These are phyloP conservation scores for Conopomorpha cramerella DNA, from an alignment of 1,140 invertebrate species.

Conservation along the genomic window DNA sequence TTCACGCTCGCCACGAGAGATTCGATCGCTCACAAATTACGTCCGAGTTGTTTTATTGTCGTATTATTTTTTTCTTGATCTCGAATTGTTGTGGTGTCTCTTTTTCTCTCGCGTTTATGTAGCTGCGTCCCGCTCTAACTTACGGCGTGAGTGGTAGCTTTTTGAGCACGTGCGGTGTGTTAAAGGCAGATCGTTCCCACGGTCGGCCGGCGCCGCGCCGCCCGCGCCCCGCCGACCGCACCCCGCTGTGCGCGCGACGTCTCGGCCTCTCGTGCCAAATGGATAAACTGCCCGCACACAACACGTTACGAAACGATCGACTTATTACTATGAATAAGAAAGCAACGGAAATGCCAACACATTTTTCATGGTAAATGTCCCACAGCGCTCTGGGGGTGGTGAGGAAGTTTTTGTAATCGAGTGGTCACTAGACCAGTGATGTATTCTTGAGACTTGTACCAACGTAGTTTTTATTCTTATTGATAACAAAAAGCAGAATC, in stretches of 20 bases:
- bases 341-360: conserved; percentile 26
- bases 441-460: too few species aligned
- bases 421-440: too few species aligned
- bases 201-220: conserved; percentile 38
- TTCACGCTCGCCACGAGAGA: conserved; percentile 25
- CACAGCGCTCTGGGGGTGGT: too few species aligned
- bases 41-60: conserved; percentile 46
- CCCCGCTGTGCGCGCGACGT: conserved; percentile 38
- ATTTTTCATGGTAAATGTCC: too few species aligned
- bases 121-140: conserved; percentile 21
- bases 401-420: too few species aligned
- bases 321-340: too few species aligned
- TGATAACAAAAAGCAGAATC: too few species aligned
- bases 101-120: conserved; percentile 9
- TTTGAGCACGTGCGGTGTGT: conserved; percentile 52
- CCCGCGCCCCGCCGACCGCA: conserved; percentile 11
- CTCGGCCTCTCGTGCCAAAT: conserved; percentile 47
- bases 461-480: too few species aligned
- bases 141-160: conserved; percentile 29
- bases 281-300: conserved; percentile 49
- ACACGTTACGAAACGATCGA: too few species aligned
- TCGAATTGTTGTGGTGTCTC: conserved; percentile 11
- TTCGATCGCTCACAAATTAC: conserved; percentile 48
- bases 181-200: conserved; percentile 58
- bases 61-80: conserved; percentile 34